Evolutionary conservation across 2,888 invertebrate species (phyloP).

Genomic region (Antheraea assamensis): DNA sequence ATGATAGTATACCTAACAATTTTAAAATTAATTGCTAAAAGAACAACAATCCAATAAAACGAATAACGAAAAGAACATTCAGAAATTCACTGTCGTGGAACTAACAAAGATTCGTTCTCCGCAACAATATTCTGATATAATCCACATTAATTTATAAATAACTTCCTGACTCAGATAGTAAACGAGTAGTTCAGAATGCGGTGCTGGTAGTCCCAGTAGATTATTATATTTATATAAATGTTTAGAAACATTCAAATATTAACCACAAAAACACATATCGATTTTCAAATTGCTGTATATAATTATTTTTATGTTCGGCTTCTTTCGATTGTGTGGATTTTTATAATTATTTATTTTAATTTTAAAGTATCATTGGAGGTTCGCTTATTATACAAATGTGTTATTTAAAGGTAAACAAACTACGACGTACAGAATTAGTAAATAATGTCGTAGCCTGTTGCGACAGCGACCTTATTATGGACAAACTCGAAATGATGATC

Average conservation of each 20-base stretch:
- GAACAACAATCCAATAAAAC: neutral
- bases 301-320: neutral
- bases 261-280: neutral
- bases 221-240: neutral
- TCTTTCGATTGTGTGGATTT: neutral
- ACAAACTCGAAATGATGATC: no score
- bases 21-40: neutral
- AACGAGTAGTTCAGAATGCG: neutral
- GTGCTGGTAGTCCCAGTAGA: neutral
- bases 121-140: neutral
- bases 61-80: neutral
- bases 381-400: no score
- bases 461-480: no score
- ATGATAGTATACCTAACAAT: no score
- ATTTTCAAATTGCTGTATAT: neutral
- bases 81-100: neutral
- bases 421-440: no score
- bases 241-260: neutral
- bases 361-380: no score
- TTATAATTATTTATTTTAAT: no score
- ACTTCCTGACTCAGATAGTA: conserved; percentile 4
- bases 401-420: no score
- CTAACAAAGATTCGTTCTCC: neutral
- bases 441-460: no score
- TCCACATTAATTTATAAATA: conserved; percentile 9